Evolutionary conservation across 1,140 invertebrate genomes (phyloP), one percentile per base, ranked within the genome.

Genomic region (Drosophila biarmipes): DNA sequence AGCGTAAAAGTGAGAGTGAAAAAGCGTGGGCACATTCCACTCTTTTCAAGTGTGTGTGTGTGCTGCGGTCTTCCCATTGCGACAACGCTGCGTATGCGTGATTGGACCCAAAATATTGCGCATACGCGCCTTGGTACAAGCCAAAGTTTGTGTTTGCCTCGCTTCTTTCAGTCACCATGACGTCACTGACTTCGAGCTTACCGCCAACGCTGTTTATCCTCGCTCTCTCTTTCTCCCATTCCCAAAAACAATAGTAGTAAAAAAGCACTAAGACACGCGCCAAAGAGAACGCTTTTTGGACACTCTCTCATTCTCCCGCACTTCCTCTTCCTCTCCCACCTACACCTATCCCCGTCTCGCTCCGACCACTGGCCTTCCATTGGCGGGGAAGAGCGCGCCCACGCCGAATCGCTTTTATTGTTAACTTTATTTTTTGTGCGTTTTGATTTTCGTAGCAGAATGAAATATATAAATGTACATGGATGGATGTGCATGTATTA

Each of bases 401-500:
- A 76, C 73, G 61, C 73, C 58, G 56, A 75, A 49, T 53, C 37
- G 42, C 43, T 75, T 75, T 58, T 54, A 75, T 58, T 75, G 73
- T 67, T 49, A 56, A 76, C 49, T 75, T 76, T 58, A 37, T 75
- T 58, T 75, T 58, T 74, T 61, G 51, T 73, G 69, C 71, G 71
- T 66, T 75, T 75, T 75, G 61, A 74, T 75, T 75, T 67, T 66
- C 40, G 40, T 56, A 52, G 57, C 27, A 38, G 37, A 49, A 74
- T 73, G 37, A 34, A 40, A 69, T 37, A 37, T 35, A 49, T 48
- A 31, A 17, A 37, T n/a, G 38, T 45, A 45, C 31, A 12, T 42
- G 31, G 7, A 43, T 57, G 38, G 21, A 17, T 57, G 19, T 37
- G 8, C 5, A 24, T 29, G 15, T 27, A 43, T 35, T 27, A 6